These are phyloP conservation scores for Athalia cordata DNA, from an alignment of 2,888 invertebrate species.

Conservation along the genomic window DNA sequence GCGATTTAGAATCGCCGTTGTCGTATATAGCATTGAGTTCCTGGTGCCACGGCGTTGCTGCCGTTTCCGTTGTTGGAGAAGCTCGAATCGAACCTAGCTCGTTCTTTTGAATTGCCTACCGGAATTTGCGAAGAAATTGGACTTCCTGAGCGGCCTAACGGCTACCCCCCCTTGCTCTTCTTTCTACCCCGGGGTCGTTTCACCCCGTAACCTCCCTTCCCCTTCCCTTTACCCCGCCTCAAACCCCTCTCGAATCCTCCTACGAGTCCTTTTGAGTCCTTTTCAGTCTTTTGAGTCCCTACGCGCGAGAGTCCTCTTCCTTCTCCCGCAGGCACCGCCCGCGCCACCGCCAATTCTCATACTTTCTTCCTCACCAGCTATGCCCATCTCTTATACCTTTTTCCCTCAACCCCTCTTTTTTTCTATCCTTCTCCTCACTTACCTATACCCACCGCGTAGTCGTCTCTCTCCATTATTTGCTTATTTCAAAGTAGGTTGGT, in stretches of 20 bases:
- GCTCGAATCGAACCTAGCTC: conserved; percentile 60
- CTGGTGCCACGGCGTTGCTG: not conserved
- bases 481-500: not conserved
- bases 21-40: not conserved
- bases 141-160: conserved; percentile 47
- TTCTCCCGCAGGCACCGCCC: not conserved
- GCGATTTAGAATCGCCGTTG: conserved; percentile 51
- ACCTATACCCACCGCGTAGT: too few relatives aligned
- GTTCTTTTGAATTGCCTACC: conserved; percentile 61
- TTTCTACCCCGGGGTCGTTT: conserved; percentile 14
- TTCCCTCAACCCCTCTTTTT: too few relatives aligned
- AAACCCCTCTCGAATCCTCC: not conserved
- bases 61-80: not conserved
- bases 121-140: conserved; percentile 62
- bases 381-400: too few relatives aligned
- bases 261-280: conserved; percentile 33
- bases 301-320: not conserved
- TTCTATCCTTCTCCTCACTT: too few relatives aligned
- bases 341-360: not conserved
- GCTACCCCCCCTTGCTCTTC: conserved; percentile 7
- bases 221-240: not conserved
- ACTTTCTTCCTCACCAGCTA: not conserved
- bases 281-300: conserved; percentile 30
- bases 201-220: conserved; percentile 25
- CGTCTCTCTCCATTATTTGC: conserved; percentile 14